Evolutionary conservation across 2,113 vertebrate genomes (phyloP).

Genomic region (Deroptyus accipitrinus): DNA sequence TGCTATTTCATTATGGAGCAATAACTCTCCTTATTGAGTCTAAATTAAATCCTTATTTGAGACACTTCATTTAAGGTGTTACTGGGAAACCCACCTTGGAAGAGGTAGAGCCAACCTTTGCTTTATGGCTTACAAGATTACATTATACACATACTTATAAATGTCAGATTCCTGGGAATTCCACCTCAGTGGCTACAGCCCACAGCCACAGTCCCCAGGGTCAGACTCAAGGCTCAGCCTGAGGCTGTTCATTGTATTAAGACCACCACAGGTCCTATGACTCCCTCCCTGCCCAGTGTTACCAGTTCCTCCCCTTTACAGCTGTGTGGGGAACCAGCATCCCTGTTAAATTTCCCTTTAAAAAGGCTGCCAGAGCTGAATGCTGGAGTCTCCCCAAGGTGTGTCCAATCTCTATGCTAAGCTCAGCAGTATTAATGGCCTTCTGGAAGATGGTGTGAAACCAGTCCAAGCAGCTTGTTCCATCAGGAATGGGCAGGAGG

Average conservation of each 20-base stretch:
- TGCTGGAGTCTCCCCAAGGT: background rate
- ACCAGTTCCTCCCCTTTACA: background rate
- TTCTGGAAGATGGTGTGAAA: background rate
- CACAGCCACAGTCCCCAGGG: background rate
- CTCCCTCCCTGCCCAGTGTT: background rate
- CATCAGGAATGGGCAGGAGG: background rate
- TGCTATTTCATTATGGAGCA: conserved; percentile 45
- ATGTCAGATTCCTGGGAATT: background rate
- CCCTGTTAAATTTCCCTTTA: background rate
- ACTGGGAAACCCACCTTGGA: conserved; percentile 6
- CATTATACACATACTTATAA: background rate
- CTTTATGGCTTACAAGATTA: conserved; percentile 2
- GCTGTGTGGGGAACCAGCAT: background rate
- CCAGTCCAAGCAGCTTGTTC: background rate
- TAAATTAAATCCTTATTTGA: conserved; percentile 59
- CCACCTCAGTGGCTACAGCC: background rate
- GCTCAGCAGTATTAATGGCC: background rate
- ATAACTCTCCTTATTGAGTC: conserved; percentile 50
- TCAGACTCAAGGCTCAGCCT: background rate
- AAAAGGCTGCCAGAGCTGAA: background rate
- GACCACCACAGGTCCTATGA: background rate
- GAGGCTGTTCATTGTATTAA: background rate
- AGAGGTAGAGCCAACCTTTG: background rate
- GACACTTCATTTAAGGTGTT: conserved; percentile 40
- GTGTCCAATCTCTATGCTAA: background rate